Base-by-base conservation (phyloP, 2,888 invertebrate genomes). In the Serripes groenlandicus region DNA sequence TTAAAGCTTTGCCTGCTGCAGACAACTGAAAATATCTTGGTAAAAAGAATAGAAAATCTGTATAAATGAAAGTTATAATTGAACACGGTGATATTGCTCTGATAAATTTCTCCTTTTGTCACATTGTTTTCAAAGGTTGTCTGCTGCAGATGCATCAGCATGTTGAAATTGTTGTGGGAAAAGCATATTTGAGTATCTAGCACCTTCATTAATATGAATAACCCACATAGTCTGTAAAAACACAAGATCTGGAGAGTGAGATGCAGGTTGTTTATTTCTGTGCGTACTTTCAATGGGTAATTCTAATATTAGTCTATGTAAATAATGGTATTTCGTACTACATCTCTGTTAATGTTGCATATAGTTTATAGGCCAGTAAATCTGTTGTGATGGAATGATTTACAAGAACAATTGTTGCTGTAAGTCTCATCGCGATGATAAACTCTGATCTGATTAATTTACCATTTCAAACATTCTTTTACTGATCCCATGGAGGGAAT, bases 381-480 rank as follows among this genome's bases (percentile, higher is more conserved):
- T 49, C 18, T 49, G 11, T 37, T 23, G 3, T 35, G 23, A 35
- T 5, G 34, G 64, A 66, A 7, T 42, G 66, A 66, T 42, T 42
- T 2, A 35, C 23, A 35, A 26, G 11, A 34, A 26, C 66, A 66
- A 42, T 66, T 66, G 66, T 42, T 66, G 23, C 28, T 37, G 66
- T 42, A 42, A 42, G 35, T 66, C 28, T 28, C 42, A 2, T 66
- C 15, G 23, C 18, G 42, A 35, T 66, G 66, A 66, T 23, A 42
- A 21, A 66, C 3, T 62, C 23, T 62, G 62, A 37, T 66, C 28
- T 34, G 34, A 66, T 66, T 42, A 42, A 66, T 66, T 37, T 37
- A 42, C 66, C 66, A 42, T 66, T 66, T 42, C 66, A 42, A 5
- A 5, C 21, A 49, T 42, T 42, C 15, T 42, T 42, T 42, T 42